Percentiles rank a stretch among this genome's conserved stretches.
phyloP scores from a whole-genome alignment of 2,888 invertebrate genomes.

The Lasioglossum calceatum region DNA sequence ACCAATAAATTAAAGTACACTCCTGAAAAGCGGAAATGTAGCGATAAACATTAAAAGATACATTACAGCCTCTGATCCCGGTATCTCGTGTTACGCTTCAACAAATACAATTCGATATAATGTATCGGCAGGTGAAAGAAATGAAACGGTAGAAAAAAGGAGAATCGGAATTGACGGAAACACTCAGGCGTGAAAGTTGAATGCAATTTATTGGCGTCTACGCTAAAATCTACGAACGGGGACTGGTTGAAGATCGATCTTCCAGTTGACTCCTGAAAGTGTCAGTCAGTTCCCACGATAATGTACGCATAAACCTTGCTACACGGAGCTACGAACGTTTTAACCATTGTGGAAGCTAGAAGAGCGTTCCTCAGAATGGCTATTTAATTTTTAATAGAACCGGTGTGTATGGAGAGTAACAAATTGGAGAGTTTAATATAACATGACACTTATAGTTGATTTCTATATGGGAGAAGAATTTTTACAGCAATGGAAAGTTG shows the following conservation, averaged over 20 bases:
- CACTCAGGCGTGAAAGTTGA: constrained; percentile 1
- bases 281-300: constrained; percentile 6
- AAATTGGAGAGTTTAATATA: no score
- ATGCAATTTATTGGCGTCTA: constrained; percentile 1
- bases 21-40: background rate
- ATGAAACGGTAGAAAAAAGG: background rate
- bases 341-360: background rate
- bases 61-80: background rate
- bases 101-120: background rate
- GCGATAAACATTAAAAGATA: background rate
- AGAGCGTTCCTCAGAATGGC: background rate
- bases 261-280: background rate
- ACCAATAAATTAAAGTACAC: background rate
- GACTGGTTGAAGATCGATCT: background rate
- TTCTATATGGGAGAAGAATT: no score
- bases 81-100: background rate
- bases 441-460: no score
- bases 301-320: background rate
- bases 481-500: no score
- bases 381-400: no score
- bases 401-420: no score
- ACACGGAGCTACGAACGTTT: background rate
- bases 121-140: background rate
- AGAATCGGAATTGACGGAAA: constrained; percentile 2
- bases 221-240: background rate